phyloP scores from a whole-genome alignment of 2,888 invertebrate genomes.

The Lysandra coridon region DNA sequence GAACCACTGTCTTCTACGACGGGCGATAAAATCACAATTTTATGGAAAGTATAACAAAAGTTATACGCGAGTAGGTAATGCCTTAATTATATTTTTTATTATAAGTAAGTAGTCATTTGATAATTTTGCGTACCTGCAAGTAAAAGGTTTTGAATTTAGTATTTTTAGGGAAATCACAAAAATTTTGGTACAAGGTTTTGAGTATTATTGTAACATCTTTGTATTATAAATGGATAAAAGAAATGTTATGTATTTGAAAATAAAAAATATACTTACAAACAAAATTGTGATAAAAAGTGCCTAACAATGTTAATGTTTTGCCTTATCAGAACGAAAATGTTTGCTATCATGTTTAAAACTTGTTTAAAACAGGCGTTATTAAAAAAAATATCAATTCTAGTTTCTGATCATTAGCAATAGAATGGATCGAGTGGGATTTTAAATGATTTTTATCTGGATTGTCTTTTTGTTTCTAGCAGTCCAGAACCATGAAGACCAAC shows the following conservation, averaged over 20 bases:
- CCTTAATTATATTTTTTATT: not conserved
- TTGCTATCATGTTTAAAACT: not conserved
- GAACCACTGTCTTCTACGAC: not conserved
- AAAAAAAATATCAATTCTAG: not conserved
- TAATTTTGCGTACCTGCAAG: not conserved
- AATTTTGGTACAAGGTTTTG: not conserved
- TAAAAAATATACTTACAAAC: not conserved
- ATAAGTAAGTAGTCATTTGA: not conserved
- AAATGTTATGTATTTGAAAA: not conserved
- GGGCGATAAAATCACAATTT: conserved; percentile 8
- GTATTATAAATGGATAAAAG: not conserved
- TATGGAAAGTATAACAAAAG: conserved; percentile 1
- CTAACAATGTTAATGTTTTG: not conserved
- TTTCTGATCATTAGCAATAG: not conserved
- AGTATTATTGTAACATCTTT: not conserved
- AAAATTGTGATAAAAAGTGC: not conserved
- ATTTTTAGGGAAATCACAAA: not conserved
- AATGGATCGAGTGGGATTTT: no score
- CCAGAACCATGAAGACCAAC: not conserved
- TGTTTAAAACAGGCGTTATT: not conserved
- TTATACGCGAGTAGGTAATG: not conserved
- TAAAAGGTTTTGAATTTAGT: not conserved
- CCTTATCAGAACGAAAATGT: not conserved
- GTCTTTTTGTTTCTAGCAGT: not conserved
- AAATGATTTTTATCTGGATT: not conserved